phyloP scores from a whole-genome alignment of 2,797 vertebrate genomes.

The Lacerta bilineata region DNA sequence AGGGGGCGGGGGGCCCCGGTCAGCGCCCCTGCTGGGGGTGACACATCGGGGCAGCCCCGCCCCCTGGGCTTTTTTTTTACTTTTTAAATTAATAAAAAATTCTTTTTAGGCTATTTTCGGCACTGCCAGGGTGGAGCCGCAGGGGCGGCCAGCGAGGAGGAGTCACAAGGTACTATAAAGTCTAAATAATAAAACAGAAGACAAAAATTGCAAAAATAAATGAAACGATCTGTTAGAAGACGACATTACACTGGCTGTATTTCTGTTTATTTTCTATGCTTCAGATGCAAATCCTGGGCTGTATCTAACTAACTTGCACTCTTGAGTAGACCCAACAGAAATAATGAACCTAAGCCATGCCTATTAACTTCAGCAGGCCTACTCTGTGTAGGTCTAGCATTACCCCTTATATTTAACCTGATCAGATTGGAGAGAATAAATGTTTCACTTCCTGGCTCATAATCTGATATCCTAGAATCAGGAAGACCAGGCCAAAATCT shows the following conservation, averaged over 20 bases:
- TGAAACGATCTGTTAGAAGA: not conserved
- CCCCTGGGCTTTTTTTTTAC: no score
- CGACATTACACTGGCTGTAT: not conserved
- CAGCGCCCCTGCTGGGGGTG: no score
- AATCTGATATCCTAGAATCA: not conserved
- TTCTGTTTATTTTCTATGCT: not conserved
- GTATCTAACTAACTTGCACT: no score
- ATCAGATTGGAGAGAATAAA: not conserved
- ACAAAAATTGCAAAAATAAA: not conserved
- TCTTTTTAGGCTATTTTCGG: no score
- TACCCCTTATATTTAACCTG: not conserved
- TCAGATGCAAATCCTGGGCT: not conserved
- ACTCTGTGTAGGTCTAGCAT: no score
- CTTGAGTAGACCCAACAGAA: no score
- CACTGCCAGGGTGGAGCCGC: no score
- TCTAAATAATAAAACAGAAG: not conserved
- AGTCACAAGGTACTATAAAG: not conserved
- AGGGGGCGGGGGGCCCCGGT: no score
- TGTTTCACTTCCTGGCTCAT: not conserved
- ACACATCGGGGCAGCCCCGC: no score
- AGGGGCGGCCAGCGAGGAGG: no score
- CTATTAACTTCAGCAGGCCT: no score
- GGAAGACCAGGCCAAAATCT: not conserved
- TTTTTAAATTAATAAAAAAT: no score
- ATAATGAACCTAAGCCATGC: not conserved